Evolutionary conservation across 2,888 invertebrate species (phyloP), one percentile per base, ranked within the genome.

Genomic region (Hypolimnas misippus): DNA sequence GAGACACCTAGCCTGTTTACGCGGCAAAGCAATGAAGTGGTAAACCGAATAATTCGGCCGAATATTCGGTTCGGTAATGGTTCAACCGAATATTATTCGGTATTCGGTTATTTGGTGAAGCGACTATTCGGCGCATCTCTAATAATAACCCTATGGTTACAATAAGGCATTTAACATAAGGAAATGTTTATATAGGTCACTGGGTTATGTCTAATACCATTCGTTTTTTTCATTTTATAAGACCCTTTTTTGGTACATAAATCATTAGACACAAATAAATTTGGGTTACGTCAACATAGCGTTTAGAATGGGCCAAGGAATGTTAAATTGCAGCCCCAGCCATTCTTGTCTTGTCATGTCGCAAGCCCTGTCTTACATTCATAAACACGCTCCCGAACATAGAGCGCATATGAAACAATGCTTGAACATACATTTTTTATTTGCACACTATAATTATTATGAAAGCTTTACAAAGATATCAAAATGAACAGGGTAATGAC

Each of bases 311-410:
- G 56, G 62, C 56, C 56, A 52, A 57, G 62, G 56, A 57, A 62
- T 62, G 62, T 44, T 49, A 61, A 49, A 62, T 57, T 52, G 56
- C 52, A 57, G 31, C 33, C 44, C 55, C 61, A 42, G 61, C 51
- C 61, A 40, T 51, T 56, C 33, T 62, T 35, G 51, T 57, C 44
- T 44, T 56, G 56, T 51, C 21, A 56, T 49, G 38, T 49, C 33
- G 35, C 49, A 57, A 52, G 29, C 49, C 38, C 46, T 44, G 55
- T 33, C 40, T 50, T 38, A 40, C 44, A 51, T 42, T n/a, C 25
- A 21, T 38, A n/a, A 33, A 31, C 21, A 40, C 29, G 16, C 40
- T 38, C 40, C 59, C 40, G 14, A 25, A 25, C 40, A 46, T 12
- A 38, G 44, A 42, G 12, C 42, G 31, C 17, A 51, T 49, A 25